These are phyloP conservation scores for Cheumatopsyche charites DNA, from an alignment of 1,140 invertebrate species.

Conservation along the genomic window DNA sequence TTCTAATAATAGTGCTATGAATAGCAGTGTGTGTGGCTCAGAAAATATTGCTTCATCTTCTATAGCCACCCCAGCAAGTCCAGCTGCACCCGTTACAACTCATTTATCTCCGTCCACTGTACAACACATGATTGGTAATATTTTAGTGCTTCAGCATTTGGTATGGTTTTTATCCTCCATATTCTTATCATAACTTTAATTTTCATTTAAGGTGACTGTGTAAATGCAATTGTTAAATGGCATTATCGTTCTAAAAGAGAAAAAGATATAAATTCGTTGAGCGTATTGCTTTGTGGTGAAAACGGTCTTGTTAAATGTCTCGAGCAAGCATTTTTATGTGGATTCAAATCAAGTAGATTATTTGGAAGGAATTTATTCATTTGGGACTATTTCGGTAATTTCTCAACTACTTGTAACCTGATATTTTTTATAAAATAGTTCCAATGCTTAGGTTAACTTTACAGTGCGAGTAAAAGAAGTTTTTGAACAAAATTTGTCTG, in stretches of 20 bases:
- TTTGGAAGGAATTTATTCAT: constrained; percentile 95
- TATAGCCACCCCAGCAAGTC: constrained; percentile 48
- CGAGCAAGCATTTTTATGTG: constrained; percentile 92
- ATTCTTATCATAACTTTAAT: constrained; percentile 33
- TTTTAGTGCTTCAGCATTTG: constrained; percentile 14
- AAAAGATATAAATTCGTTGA: constrained; percentile 86
- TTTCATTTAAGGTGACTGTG: constrained; percentile 93
- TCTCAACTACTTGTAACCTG: constrained; percentile 8
- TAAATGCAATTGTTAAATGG: constrained; percentile 97
- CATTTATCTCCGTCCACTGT: constrained; percentile 62
- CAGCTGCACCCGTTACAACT: constrained; percentile 54
- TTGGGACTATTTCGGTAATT: constrained; percentile 96
- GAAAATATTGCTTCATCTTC: constrained; percentile 51
- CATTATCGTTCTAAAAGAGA: constrained; percentile 81
- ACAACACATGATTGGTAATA: constrained; percentile 65
- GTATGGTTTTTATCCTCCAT: constrained; percentile 24
- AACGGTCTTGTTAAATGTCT: constrained; percentile 90
- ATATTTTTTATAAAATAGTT: background rate
- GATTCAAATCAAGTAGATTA: constrained; percentile 88
- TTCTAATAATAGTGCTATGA: background rate
- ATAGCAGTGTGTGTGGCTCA: constrained; percentile 24
- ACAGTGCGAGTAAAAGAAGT: constrained; percentile 84
- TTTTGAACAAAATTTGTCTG: constrained; percentile 76
- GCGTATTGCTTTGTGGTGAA: constrained; percentile 92
- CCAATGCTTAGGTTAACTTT: constrained; percentile 47